Evolutionary conservation across 2,113 vertebrate genomes (phyloP).

Genomic region (Scytalopus superciliaris): DNA sequence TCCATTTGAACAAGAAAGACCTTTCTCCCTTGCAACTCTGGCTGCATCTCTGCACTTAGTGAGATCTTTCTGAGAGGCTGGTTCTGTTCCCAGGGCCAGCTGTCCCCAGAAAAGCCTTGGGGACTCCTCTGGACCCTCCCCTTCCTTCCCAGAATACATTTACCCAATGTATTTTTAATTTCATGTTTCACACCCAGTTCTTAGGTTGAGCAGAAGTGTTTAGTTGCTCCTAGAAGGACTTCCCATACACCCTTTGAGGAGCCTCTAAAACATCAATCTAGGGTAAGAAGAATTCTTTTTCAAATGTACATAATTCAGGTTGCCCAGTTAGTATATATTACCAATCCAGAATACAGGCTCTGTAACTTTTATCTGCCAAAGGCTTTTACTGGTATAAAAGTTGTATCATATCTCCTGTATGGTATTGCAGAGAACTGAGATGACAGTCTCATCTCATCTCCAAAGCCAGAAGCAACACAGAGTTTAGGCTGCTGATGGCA

Average conservation of each 20-base stretch:
- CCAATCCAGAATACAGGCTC: background rate
- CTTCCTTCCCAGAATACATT: background rate
- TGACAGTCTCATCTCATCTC: background rate
- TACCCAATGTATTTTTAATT: background rate
- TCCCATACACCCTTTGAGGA: background rate
- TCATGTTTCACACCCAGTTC: background rate
- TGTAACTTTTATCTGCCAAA: background rate
- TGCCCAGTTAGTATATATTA: background rate
- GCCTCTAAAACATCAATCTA: background rate
- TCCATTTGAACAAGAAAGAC: background rate
- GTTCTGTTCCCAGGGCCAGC: background rate
- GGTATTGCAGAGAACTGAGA: background rate
- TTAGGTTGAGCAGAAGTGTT: background rate
- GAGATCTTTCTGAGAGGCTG: fast-evolving
- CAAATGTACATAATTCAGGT: background rate
- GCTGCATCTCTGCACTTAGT: background rate
- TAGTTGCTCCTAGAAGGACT: background rate
- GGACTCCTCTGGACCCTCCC: background rate
- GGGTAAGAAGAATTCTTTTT: background rate
- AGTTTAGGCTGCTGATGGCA: background rate
- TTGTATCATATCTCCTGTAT: background rate
- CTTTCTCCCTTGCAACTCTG: fast-evolving
- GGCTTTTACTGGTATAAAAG: background rate
- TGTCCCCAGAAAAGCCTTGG: background rate
- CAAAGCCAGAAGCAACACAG: background rate